A percentile compares a stretch with the other conserved stretches of the same genome.
These are phyloP conservation scores for Corydoras maculifer DNA, from an alignment of 2,113 vertebrate species.

Conservation along the genomic window DNA sequence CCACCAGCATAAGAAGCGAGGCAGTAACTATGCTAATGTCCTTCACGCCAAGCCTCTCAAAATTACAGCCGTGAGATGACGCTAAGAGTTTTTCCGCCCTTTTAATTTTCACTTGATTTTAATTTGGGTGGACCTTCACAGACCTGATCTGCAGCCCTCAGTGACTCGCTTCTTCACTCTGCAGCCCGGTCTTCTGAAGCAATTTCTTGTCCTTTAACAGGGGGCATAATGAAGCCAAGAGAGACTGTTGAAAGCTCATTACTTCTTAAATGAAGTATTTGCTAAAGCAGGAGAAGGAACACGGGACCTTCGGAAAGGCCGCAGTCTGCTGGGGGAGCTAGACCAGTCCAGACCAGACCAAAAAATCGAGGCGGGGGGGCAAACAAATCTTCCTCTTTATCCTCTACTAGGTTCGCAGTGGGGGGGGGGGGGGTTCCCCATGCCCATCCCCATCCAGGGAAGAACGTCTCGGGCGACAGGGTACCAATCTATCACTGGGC, in stretches of 20 bases:
- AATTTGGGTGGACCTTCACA: no score
- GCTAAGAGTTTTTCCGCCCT: no score
- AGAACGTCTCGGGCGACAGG: no score
- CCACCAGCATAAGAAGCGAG: no score
- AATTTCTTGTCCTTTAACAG: not conserved
- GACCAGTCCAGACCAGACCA: not conserved
- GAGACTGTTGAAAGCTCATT: constrained; percentile 14
- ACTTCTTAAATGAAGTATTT: not conserved
- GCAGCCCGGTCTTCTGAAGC: not conserved
- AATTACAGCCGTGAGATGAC: no score
- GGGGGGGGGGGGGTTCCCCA: no score
- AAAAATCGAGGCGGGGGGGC: not conserved
- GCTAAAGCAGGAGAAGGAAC: not conserved
- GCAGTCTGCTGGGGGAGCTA: not conserved
- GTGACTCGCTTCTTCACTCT: not conserved
- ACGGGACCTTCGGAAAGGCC: constrained; percentile 1
- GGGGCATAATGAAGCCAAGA: not conserved
- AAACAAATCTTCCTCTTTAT: not conserved
- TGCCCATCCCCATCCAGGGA: no score
- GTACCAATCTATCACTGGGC: no score
- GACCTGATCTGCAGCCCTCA: not conserved
- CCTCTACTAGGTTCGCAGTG: no score
- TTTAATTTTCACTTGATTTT: no score
- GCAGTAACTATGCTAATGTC: no score
- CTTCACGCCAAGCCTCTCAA: no score